Evolutionary conservation across 2,888 invertebrate species (phyloP).

Genomic region (Fragum sueziense): DNA sequence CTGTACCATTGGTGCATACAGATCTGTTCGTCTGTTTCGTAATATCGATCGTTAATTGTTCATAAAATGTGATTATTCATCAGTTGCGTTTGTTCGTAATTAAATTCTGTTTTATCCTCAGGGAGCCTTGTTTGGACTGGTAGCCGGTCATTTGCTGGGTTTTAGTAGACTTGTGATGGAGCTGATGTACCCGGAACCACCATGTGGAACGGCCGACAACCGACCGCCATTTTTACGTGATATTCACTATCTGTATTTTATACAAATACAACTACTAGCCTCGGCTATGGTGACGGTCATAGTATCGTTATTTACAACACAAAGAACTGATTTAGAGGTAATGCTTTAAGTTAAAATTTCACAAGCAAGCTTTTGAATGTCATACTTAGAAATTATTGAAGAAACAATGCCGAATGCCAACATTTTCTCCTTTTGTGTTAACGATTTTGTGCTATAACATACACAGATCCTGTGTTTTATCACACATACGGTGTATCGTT

Average conservation of each 20-base stretch:
- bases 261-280: constrained; percentile 59
- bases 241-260: constrained; percentile 68
- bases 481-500: background rate
- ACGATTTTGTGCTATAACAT: background rate
- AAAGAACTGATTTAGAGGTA: constrained; percentile 57
- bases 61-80: too few species aligned
- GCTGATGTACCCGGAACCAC: constrained; percentile 57
- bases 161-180: constrained; percentile 52
- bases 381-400: background rate
- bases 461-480: background rate
- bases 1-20: too few species aligned
- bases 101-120: constrained; percentile 36
- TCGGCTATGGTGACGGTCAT: constrained; percentile 55
- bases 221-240: constrained; percentile 58
- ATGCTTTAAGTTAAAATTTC: background rate
- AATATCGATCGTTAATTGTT: too few species aligned
- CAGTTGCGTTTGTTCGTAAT: too few species aligned
- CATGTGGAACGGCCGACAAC: constrained; percentile 55
- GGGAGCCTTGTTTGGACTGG: constrained; percentile 60
- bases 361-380: background rate
- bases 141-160: constrained; percentile 54
- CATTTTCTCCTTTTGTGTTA: background rate
- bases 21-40: too few species aligned
- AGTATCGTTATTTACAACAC: constrained; percentile 59
- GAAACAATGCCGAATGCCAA: background rate